These are phyloP conservation scores for Knipowitschia caucasica DNA, from an alignment of 2,797 vertebrate species.

Conservation along the genomic window DNA sequence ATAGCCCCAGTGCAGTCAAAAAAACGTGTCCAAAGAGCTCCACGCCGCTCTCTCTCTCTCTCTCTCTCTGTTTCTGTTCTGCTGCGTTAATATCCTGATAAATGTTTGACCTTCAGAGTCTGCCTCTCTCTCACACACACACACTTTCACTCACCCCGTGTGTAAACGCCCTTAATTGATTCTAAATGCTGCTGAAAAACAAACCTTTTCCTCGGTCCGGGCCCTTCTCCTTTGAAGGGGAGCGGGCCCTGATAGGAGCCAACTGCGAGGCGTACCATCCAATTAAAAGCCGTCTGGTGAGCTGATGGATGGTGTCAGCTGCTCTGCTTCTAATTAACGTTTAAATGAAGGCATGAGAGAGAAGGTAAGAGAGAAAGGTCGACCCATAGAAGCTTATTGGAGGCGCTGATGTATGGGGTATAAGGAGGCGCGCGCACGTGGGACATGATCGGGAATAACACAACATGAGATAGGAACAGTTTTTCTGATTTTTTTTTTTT, in stretches of 20 bases:
- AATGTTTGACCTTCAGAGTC: slow-evolving; percentile 55
- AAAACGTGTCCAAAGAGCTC: too few relatives aligned
- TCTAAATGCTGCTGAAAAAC: slow-evolving; percentile 2
- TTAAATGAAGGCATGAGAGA: slow-evolving; percentile 55
- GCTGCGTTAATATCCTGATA: slow-evolving; percentile 49
- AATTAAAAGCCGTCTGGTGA: slow-evolving; percentile 56
- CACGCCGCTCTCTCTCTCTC: too few relatives aligned
- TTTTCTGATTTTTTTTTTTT: too few relatives aligned
- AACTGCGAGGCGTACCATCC: slow-evolving; percentile 49
- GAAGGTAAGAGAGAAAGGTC: slow-evolving; percentile 15
- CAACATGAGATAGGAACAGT: too few relatives aligned
- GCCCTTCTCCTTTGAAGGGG: neutral
- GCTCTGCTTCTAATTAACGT: slow-evolving; percentile 76
- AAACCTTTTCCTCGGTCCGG: neutral
- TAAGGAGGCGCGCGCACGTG: neutral
- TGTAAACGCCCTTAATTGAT: slow-evolving; percentile 7
- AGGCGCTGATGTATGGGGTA: too few relatives aligned
- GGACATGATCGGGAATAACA: neutral
- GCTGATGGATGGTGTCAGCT: slow-evolving; percentile 78
- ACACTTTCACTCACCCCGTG: slow-evolving; percentile 11
- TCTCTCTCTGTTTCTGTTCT: slow-evolving; percentile 7
- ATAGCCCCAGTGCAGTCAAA: too few relatives aligned
- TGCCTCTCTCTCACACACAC: too few relatives aligned
- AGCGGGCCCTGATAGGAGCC: slow-evolving; percentile 29
- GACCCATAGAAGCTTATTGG: slow-evolving; percentile 42